Conservation (phyloP, 2,888 invertebrate genomes). For the Sinentomon sp. region DNA sequence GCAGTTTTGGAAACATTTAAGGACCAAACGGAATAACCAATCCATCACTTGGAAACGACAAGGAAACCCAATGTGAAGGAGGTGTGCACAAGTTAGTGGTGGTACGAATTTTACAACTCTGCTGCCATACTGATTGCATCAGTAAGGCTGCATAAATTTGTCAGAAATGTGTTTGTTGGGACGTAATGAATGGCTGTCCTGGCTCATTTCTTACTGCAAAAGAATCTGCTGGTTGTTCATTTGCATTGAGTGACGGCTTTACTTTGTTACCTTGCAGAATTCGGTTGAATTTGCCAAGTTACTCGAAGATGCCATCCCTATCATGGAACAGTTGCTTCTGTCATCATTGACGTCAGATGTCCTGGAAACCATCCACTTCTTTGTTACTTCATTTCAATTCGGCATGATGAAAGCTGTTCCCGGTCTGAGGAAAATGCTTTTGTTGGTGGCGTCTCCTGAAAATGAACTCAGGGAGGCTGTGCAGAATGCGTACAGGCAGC, state of each 20-base stretch:
- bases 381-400: slow-evolving; percentile 50
- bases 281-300: slow-evolving; percentile 25
- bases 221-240: neutral
- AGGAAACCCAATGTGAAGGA: too few relatives aligned
- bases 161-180: too few relatives aligned
- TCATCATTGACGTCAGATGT: slow-evolving; percentile 49
- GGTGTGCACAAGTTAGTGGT: too few relatives aligned
- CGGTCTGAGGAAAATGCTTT: slow-evolving; percentile 46
- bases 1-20: too few relatives aligned
- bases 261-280: slow-evolving; percentile 21
- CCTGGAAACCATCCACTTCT: slow-evolving; percentile 63
- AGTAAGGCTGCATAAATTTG: too few relatives aligned
- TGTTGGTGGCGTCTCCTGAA: slow-evolving; percentile 53
- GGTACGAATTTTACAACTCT: too few relatives aligned
- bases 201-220: neutral
- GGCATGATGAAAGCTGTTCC: slow-evolving; percentile 39
- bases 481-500: slow-evolving; percentile 41
- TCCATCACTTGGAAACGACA: too few relatives aligned
- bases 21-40: too few relatives aligned
- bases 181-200: too few relatives aligned
- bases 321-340: slow-evolving; percentile 42
- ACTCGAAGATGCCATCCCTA: slow-evolving; percentile 27
- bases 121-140: too few relatives aligned
- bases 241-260: too few relatives aligned
- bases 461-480: slow-evolving; percentile 37